Conservation (phyloP, 2,888 invertebrate species). For the Phasia obesa region DNA sequence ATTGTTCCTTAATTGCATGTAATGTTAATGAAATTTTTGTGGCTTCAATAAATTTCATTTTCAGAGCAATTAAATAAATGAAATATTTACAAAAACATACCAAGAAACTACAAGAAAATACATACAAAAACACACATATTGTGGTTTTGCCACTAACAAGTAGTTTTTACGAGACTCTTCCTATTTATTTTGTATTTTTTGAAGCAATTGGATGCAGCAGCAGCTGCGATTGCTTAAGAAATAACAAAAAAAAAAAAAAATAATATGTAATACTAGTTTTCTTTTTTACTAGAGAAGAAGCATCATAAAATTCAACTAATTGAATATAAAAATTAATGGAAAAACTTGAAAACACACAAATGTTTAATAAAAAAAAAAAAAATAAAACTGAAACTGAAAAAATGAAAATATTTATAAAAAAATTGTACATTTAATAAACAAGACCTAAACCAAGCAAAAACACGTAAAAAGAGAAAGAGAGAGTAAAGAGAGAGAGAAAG, state of each 20-base stretch:
- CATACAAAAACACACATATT: conserved; percentile 32
- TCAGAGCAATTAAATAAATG: conserved; percentile 67
- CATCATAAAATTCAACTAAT: conserved; percentile 27
- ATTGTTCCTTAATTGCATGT: conserved; percentile 65
- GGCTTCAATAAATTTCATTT: conserved; percentile 68
- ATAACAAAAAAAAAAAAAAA: background rate
- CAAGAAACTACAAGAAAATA: conserved; percentile 42
- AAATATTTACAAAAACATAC: conserved; percentile 51
- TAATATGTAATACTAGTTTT: conserved; percentile 15
- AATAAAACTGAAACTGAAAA: background rate
- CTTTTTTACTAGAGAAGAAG: conserved; percentile 10
- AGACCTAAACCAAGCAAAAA: background rate
- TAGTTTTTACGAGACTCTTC: conserved; percentile 52
- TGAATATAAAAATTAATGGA: conserved; percentile 52
- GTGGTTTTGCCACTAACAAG: conserved; percentile 54
- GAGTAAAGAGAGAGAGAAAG: background rate
- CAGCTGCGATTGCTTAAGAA: background rate
- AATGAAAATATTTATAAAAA: too few species aligned
- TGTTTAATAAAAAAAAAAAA: background rate
- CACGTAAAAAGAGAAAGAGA: background rate
- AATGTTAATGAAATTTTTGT: conserved; percentile 71
- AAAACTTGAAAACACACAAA: conserved; percentile 45
- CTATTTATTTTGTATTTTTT: conserved; percentile 39
- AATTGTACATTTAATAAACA: background rate
- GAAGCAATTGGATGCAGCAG: conserved; percentile 29